Base-by-base conservation (phyloP, 2,797 vertebrate genomes). In the Semotilus atromaculatus region DNA sequence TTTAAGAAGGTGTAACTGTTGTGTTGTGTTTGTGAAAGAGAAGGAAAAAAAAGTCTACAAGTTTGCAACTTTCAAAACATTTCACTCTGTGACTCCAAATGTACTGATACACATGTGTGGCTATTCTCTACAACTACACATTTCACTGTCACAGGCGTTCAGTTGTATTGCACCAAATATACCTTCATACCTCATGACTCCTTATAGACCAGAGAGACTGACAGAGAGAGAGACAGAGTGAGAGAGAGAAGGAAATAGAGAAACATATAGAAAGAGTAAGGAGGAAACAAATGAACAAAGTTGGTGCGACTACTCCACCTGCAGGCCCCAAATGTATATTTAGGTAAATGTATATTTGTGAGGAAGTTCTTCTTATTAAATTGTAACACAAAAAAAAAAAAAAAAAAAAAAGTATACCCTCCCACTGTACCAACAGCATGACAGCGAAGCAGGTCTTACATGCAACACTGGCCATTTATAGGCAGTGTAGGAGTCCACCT, bases 251-350 rank as follows among this genome's bases (percentile, higher is more conserved):
- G 55, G 9, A 66, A 34, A 40, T 23, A 40, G 34, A 71, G n/a
- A 79, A 31, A 62, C 6, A 13, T 55, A 29, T 68, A 84, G 48
- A 84, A 40, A 70, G 26, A 43, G 31, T 45, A 79, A 36, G 11
- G 38, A 79, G 38, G 31, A 53, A 81, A 38, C 55, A 45, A 64
- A n/a, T 76, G 18, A 87, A 90, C 92, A 94, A 90, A 93, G 91
- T 90, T 95, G 93, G 93, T 94, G 92, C 91, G 92, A 95, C 93
- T 93, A 93, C 95, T 92, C 95, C 95, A 95, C 94, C 95, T 95
- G 93, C 94, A 95, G 95, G 95, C 91, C 34, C 66, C 31, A 60
- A 53, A 71, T 45, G 26, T n/a, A 77, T 83, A 43, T 77, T 80
- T 87, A 66, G 75, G 3, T 80, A 86, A 91, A 93, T 43, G 58